phyloP scores from a whole-genome alignment of 2,888 invertebrate genomes.

The Sussaba pulchella region DNA sequence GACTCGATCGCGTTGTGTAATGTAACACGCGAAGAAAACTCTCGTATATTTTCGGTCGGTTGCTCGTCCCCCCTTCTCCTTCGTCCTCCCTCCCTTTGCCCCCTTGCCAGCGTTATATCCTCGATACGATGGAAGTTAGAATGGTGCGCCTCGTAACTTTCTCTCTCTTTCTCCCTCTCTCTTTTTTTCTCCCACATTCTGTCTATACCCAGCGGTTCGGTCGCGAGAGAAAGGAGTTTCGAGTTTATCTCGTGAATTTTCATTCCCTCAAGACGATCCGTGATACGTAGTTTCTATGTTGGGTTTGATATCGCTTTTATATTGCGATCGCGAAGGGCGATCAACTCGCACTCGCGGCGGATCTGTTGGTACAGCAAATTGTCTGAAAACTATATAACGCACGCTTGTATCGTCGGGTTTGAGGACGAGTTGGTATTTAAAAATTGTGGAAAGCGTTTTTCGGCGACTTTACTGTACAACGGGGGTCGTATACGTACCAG shows the following conservation, averaged over 20 bases:
- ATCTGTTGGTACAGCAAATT: no score
- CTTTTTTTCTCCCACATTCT: not conserved
- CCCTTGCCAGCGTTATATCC: conserved; percentile 38
- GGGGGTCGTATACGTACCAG: no score
- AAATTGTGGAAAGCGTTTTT: no score
- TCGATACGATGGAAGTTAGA: conserved; percentile 18
- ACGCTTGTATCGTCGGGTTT: no score
- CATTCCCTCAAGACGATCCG: conserved; percentile 20
- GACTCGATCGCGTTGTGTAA: conserved; percentile 56
- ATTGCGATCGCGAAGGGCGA: no score
- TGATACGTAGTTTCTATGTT: not conserved
- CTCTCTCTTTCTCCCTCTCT: not conserved
- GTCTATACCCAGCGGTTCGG: not conserved
- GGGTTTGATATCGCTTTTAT: not conserved
- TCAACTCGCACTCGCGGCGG: no score
- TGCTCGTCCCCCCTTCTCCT: conserved; percentile 15
- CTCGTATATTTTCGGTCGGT: conserved; percentile 62
- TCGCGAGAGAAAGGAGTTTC: conserved; percentile 9
- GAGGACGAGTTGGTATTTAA: no score
- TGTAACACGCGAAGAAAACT: conserved; percentile 60
- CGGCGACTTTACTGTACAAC: no score
- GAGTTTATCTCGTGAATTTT: conserved; percentile 49
- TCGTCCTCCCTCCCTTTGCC: no score
- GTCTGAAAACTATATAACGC: no score
- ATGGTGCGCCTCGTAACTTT: not conserved